Evolutionary conservation across 2,888 invertebrate species (phyloP).

Genomic region (Drosophila sordidula): DNA sequence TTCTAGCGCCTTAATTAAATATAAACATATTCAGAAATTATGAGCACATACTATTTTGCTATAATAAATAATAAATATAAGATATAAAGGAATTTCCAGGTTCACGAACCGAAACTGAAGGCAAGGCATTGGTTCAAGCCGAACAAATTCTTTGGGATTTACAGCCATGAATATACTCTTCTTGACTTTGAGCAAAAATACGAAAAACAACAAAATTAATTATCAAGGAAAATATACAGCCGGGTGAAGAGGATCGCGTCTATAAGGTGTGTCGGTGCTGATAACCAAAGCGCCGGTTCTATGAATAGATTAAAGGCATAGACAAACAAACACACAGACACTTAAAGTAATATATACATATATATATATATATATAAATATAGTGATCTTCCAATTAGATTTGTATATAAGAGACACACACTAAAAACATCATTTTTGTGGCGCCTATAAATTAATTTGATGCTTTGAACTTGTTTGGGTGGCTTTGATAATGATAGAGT

Average conservation of each 20-base stretch:
- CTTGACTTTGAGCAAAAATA: background rate
- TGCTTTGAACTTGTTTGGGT: slow-evolving; percentile 58
- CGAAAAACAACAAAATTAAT: background rate
- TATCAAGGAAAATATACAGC: slow-evolving; percentile 5
- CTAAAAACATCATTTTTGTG: slow-evolving; percentile 21
- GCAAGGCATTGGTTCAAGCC: background rate
- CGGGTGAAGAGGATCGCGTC: slow-evolving; percentile 15
- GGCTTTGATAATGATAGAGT: slow-evolving; percentile 11
- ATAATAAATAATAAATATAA: no score
- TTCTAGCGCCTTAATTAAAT: no score
- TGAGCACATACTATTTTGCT: no score
- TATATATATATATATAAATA: background rate
- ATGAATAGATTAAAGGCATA: slow-evolving; percentile 44
- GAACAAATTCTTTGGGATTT: no score
- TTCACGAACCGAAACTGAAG: background rate
- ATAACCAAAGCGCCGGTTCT: slow-evolving; percentile 54
- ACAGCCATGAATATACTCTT: background rate
- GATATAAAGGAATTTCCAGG: no score
- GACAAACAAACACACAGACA: slow-evolving; percentile 12
- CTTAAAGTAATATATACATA: background rate
- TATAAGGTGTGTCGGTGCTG: slow-evolving; percentile 38
- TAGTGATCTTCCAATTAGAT: slow-evolving; percentile 38
- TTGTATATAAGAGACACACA: background rate
- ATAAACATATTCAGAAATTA: no score
- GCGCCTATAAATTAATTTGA: slow-evolving; percentile 42